phyloP scores from a whole-genome alignment of 1,140 invertebrate species.

The Pentalonia nigronervosa region DNA sequence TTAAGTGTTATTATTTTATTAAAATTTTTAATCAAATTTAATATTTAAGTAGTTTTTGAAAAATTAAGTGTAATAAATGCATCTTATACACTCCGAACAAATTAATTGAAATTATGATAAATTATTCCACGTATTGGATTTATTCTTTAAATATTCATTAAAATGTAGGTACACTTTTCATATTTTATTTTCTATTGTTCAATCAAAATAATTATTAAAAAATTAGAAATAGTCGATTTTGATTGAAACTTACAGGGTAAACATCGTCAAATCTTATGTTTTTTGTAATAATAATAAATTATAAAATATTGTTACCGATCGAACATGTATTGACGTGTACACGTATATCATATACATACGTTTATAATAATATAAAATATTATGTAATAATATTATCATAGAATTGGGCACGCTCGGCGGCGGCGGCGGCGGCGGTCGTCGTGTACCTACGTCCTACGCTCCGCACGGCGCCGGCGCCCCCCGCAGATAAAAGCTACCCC shows the following conservation, averaged over 20 bases:
- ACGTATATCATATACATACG: background rate
- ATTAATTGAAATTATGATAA: background rate
- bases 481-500: background rate
- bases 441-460: background rate
- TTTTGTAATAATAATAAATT: background rate
- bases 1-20: background rate
- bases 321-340: too few relatives aligned
- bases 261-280: background rate
- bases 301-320: background rate
- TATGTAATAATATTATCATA: background rate
- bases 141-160: background rate
- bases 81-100: background rate
- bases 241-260: background rate
- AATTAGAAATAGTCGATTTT: background rate
- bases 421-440: background rate
- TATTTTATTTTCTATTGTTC: background rate
- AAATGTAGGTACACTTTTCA: background rate
- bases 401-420: background rate
- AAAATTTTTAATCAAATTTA: background rate
- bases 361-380: background rate
- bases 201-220: background rate
- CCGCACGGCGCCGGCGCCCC: conserved; percentile 5
- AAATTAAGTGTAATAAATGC: background rate
- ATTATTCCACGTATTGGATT: background rate
- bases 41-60: background rate